A percentile compares a stretch with the other conserved stretches of the same genome.
These are phyloP conservation scores for Corynorhinus townsendii DNA, from an alignment of 2,113 vertebrate genomes.

Conservation along the genomic window DNA sequence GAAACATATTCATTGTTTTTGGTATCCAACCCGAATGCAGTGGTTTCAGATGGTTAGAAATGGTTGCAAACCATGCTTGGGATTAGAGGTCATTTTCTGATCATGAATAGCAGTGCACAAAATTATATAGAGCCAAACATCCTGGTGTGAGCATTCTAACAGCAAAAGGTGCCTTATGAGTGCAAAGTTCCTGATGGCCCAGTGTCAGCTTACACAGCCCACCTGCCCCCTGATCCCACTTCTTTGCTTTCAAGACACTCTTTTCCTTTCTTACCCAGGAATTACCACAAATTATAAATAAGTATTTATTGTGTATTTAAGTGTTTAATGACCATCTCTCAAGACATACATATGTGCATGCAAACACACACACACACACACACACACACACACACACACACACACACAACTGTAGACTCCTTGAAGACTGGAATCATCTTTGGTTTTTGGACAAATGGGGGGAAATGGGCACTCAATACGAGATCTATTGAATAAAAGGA, in stretches of 20 bases:
- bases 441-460: background rate
- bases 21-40: background rate
- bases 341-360: fast-evolving
- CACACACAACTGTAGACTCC: background rate
- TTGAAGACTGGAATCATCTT: background rate
- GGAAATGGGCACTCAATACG: background rate
- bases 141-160: background rate
- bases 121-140: background rate
- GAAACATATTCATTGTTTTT: background rate
- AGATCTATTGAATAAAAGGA: background rate
- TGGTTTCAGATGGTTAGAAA: background rate
- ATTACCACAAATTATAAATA: background rate
- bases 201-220: background rate
- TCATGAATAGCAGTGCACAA: background rate
- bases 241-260: background rate
- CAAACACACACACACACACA: background rate
- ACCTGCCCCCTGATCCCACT: fast-evolving
- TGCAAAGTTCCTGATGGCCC: fast-evolving
- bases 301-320: background rate
- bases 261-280: background rate
- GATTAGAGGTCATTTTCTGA: background rate
- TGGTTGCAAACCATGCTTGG: background rate
- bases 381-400: background rate
- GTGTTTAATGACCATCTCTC: background rate
- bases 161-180: background rate